A percentile compares a stretch with the other conserved stretches of the same genome.
Conservation (phyloP, 2,113 vertebrate genomes). For the Phrynosoma blainvillii region DNA sequence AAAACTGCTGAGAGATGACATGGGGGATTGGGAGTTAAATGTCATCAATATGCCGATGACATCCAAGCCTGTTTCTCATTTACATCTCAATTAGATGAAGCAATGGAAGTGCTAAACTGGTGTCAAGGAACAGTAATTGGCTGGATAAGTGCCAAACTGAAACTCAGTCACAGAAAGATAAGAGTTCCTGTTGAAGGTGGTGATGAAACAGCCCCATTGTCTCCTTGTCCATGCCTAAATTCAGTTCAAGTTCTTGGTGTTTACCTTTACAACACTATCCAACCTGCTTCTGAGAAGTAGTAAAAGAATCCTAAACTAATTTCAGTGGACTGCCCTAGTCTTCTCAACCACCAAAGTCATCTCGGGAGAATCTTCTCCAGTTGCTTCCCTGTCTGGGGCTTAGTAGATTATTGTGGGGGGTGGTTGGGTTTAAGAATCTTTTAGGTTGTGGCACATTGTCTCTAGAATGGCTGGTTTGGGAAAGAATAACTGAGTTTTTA, state of each 20-base stretch:
- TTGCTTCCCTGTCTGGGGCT: background rate
- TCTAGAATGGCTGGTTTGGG: background rate
- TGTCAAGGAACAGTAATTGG: background rate
- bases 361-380: background rate
- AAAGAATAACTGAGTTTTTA: too few relatives aligned
- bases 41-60: background rate
- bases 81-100: background rate
- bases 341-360: background rate
- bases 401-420: background rate
- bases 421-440: background rate
- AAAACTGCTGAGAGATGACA: background rate
- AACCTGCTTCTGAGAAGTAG: background rate
- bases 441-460: background rate
- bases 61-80: conserved; percentile 1
- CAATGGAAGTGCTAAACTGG: background rate
- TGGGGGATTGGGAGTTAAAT: background rate
- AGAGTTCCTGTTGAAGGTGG: background rate
- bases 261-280: background rate
- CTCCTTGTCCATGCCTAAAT: background rate
- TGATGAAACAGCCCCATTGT: background rate
- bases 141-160: background rate
- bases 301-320: background rate
- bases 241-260: background rate
- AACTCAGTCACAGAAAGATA: background rate
- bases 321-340: background rate